phyloP scores from a whole-genome alignment of 2,888 invertebrate species.

The Melanotus villosus region DNA sequence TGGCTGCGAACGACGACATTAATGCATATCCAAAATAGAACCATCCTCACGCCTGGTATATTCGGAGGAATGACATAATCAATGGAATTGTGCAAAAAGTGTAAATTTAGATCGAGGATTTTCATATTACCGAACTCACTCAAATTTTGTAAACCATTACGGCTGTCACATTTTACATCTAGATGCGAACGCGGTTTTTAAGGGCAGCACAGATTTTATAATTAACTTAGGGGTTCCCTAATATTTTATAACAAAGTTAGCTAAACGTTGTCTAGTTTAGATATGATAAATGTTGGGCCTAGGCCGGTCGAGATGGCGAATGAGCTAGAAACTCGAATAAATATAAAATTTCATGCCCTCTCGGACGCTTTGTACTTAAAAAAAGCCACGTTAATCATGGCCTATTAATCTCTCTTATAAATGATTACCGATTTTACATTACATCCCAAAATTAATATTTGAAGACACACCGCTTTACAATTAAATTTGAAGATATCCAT shows the following conservation, averaged over 20 bases:
- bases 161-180: constrained; percentile 16
- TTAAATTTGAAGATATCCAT: too few species aligned
- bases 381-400: background rate
- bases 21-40: constrained; percentile 49
- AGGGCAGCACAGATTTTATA: background rate
- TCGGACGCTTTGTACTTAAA: background rate
- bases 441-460: too few species aligned
- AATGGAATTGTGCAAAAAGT: constrained; percentile 40
- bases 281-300: constrained; percentile 29
- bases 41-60: constrained; percentile 37
- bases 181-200: constrained; percentile 12
- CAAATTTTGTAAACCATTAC: constrained; percentile 1
- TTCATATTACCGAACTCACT: constrained; percentile 19
- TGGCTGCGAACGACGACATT: constrained; percentile 47
- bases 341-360: constrained; percentile 31
- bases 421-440: background rate
- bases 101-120: constrained; percentile 35
- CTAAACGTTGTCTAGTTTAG: constrained; percentile 33
- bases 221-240: constrained; percentile 28
- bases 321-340: constrained; percentile 15
- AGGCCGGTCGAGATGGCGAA: constrained; percentile 19
- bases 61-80: constrained; percentile 47
- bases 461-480: too few species aligned
- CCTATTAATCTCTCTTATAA: background rate
- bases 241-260: constrained; percentile 36